These are phyloP conservation scores for Meda fulgida DNA, from an alignment of 2,797 vertebrate species.

Conservation along the genomic window DNA sequence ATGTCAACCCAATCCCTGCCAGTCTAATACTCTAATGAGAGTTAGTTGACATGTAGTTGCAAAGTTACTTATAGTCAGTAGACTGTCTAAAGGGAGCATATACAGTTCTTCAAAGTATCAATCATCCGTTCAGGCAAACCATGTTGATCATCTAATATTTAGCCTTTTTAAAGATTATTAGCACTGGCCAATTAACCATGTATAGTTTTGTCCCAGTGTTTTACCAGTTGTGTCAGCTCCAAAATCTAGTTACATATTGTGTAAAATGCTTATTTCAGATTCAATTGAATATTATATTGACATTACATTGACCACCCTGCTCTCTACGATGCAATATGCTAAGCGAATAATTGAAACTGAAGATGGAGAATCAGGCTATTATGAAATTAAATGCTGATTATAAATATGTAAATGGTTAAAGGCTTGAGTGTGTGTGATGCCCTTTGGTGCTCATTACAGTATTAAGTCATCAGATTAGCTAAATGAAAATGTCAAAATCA, in stretches of 20 bases:
- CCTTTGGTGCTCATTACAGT: neutral
- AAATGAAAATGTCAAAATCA: neutral
- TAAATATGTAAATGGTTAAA: neutral
- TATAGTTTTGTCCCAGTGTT: neutral
- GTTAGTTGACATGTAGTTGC: neutral
- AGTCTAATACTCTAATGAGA: neutral
- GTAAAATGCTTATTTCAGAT: neutral
- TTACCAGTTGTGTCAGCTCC: neutral
- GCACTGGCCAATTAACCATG: neutral
- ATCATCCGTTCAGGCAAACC: neutral
- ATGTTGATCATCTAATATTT: neutral
- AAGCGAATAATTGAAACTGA: neutral
- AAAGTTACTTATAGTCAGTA: neutral
- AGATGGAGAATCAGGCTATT: neutral
- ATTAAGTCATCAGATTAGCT: neutral
- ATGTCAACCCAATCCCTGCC: neutral
- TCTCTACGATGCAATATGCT: neutral
- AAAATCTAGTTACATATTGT: neutral
- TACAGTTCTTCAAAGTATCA: neutral
- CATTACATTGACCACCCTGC: neutral
- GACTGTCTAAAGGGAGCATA: neutral
- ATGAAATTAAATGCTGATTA: neutral
- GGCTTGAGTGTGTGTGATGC: neutral
- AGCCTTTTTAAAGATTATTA: neutral
- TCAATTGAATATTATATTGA: neutral